Evolutionary conservation across 2,888 invertebrate species (phyloP).

Genomic region (Crocallis elinguaria): DNA sequence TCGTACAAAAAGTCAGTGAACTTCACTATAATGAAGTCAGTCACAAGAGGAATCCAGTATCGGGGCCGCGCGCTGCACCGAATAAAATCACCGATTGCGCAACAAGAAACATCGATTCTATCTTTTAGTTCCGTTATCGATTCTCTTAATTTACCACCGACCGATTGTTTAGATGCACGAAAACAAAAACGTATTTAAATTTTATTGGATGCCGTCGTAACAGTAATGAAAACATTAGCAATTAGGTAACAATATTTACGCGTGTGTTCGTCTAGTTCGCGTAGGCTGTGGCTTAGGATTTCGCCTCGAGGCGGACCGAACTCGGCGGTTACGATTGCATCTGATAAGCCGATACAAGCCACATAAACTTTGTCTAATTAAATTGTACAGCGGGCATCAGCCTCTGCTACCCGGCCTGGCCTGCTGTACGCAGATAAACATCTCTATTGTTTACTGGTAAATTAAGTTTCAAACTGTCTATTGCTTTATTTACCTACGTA

Average conservation of each 20-base stretch:
- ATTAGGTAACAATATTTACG: slow-evolving; percentile 53
- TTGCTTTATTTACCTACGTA: slow-evolving; percentile 61
- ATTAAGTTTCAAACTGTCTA: slow-evolving; percentile 70
- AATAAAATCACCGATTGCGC: slow-evolving; percentile 70
- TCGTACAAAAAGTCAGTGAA: slow-evolving; percentile 56
- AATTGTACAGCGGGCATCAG: slow-evolving; percentile 74
- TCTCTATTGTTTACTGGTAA: slow-evolving; percentile 80
- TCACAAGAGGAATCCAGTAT: slow-evolving; percentile 59
- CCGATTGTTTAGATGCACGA: slow-evolving; percentile 49
- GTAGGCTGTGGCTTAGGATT: slow-evolving; percentile 55
- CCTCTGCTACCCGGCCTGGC: slow-evolving; percentile 51
- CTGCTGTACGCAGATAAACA: slow-evolving; percentile 67
- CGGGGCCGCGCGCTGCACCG: slow-evolving; percentile 61
- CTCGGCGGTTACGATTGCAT: slow-evolving; percentile 58
- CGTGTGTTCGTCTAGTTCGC: slow-evolving; percentile 45
- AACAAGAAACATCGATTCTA: slow-evolving; percentile 62
- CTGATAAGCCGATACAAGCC: slow-evolving; percentile 68
- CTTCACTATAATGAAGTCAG: slow-evolving; percentile 60
- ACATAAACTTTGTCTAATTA: slow-evolving; percentile 80
- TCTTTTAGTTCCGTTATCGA: slow-evolving; percentile 66
- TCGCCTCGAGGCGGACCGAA: slow-evolving; percentile 51
- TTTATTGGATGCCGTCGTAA: slow-evolving; percentile 35
- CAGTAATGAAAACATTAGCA: slow-evolving; percentile 49
- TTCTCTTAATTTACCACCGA: slow-evolving; percentile 59
- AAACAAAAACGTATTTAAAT: slow-evolving; percentile 51